A percentile compares a stretch with the other conserved stretches of the same genome.
These are phyloP conservation scores for Poeciliopsis gracilis DNA, from an alignment of 2,797 vertebrate genomes.

Conservation along the genomic window DNA sequence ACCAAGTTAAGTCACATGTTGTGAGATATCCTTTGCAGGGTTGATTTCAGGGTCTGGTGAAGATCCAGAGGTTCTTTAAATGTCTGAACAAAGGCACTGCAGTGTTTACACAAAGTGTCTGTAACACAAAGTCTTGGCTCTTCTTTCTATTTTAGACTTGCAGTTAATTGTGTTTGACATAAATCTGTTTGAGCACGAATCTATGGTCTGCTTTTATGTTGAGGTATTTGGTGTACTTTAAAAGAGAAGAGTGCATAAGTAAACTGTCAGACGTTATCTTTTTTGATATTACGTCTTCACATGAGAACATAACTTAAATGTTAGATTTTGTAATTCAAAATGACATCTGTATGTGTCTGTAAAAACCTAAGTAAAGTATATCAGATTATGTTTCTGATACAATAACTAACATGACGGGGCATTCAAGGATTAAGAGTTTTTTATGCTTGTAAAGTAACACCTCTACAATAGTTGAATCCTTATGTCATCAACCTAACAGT, in stretches of 20 bases:
- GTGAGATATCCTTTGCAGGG: constrained; percentile 37
- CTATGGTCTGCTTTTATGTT: constrained; percentile 14
- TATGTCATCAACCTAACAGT: background rate
- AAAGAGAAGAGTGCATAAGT: background rate
- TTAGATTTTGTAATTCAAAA: background rate
- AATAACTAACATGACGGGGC: background rate
- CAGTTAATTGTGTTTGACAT: constrained; percentile 10
- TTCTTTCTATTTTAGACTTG: constrained; percentile 26
- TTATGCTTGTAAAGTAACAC: background rate
- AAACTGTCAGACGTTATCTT: background rate
- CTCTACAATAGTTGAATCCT: background rate
- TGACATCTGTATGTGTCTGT: background rate
- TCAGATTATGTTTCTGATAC: background rate
- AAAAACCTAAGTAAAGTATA: background rate
- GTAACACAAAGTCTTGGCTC: constrained; percentile 32
- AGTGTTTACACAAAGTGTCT: constrained; percentile 56
- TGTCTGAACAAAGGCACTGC: constrained; percentile 46
- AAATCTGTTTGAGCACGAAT: constrained; percentile 8
- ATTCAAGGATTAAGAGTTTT: background rate
- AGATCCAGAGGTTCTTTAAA: constrained; percentile 57
- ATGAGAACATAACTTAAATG: background rate
- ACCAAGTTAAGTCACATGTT: constrained; percentile 36
- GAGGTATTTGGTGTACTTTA: constrained; percentile 9
- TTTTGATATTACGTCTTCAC: background rate
- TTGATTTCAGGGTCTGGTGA: constrained; percentile 58